Evolutionary conservation across 2,888 invertebrate genomes (phyloP), one percentile per base, ranked within the genome.

Genomic region (Philaethria dido): DNA sequence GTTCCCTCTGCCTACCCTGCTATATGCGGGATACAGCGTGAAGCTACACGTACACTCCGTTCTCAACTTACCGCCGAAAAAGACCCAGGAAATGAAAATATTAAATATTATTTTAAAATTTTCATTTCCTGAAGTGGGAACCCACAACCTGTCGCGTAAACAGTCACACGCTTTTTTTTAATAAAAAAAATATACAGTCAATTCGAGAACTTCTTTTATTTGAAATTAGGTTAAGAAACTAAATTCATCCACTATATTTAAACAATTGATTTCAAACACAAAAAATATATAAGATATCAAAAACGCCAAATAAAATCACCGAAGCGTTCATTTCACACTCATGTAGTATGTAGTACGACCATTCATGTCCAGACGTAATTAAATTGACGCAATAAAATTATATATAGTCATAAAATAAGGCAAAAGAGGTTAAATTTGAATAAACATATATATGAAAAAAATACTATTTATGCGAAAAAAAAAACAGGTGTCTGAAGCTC

Each of bases 371-470:
- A 57, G 57, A 57, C 42, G 18, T 45, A 44, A 45, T 60, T 3
- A 52, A 11, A 18, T 5, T 60, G 13, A 44, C 44, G 59, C 42
- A 59, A 59, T 59, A n/a, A 44, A 45, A 59, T 59, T 59, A 42
- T 59, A 44, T 45, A 25, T 42, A 57, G 22, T 22, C 11, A 25
- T 22, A 20, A 42, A 57, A 57, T 22, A 22, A 22, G 0, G 55
- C 39, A 39, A 57, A 57, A 57, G 42, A 8, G 14, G 2, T 25
- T 22, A 22, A 0, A 22, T 57, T 57, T 42, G 22, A 57, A 60
- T 60, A 60, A 60, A 29, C 16, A 45, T 29, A 25, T 60, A 16
- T 8, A 18, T 60, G 33, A 45, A 45, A 36, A 47, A 45, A 4
- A 45, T 42, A 22, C 20, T 16, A 47, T 22, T 47, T 3, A 47